Evolutionary conservation across 2,888 invertebrate species (phyloP).

Genomic region (Drosophila kambysellisi): DNA sequence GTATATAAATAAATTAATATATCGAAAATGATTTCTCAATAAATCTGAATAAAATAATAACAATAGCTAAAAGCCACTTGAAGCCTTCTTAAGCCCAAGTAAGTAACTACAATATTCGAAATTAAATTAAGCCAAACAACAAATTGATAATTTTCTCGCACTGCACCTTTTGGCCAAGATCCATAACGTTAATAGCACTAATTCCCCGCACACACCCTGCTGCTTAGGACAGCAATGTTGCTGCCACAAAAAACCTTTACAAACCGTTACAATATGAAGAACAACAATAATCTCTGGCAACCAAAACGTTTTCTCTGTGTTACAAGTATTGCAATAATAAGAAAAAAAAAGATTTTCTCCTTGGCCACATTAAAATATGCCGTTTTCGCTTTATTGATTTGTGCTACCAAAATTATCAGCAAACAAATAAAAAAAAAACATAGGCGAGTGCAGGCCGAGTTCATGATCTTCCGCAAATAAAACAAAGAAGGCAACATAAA

Average conservation of each 20-base stretch:
- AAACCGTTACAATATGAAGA: slow-evolving; percentile 62
- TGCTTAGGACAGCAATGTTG: slow-evolving; percentile 15
- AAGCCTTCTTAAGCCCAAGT: neutral
- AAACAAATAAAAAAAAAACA: slow-evolving; percentile 36
- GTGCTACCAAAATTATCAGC: slow-evolving; percentile 74
- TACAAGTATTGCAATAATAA: slow-evolving; percentile 55
- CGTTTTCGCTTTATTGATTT: slow-evolving; percentile 74
- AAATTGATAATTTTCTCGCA: slow-evolving; percentile 17
- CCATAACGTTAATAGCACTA: slow-evolving; percentile 31
- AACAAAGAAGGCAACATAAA: slow-evolving; percentile 33
- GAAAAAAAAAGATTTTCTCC: slow-evolving; percentile 39
- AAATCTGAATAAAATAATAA: neutral
- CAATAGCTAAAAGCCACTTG: neutral
- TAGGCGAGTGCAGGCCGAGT: slow-evolving; percentile 49
- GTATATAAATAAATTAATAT: neutral
- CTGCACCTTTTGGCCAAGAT: slow-evolving; percentile 32
- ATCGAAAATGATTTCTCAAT: neutral
- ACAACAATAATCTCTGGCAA: slow-evolving; percentile 48
- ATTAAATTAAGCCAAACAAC: neutral
- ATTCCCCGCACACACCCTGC: neutral
- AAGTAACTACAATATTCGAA: neutral
- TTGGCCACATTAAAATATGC: slow-evolving; percentile 61
- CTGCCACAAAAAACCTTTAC: slow-evolving; percentile 23
- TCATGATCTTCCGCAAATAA: slow-evolving; percentile 69
- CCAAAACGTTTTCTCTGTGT: slow-evolving; percentile 56